Percentiles rank a stretch among this genome's conserved stretches.
phyloP scores from a whole-genome alignment of 2,888 invertebrate species.

The Diadegma fenestrale region DNA sequence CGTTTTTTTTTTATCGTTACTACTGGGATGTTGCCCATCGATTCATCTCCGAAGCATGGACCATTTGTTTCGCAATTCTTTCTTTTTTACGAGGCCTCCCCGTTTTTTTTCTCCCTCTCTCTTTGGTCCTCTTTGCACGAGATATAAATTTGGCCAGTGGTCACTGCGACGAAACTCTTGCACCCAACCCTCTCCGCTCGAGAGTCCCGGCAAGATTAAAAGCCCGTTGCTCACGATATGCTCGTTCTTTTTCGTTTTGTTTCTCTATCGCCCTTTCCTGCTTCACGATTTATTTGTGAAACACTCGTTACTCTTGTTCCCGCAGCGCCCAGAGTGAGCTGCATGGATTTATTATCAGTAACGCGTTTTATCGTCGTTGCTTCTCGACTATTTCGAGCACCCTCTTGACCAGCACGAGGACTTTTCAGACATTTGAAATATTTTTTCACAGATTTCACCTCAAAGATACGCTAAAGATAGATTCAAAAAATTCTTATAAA shows the following conservation, averaged over 20 bases:
- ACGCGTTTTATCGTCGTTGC: conserved; percentile 55
- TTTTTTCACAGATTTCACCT: background rate
- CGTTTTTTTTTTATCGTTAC: conserved; percentile 37
- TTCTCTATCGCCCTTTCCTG: background rate
- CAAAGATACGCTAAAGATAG: background rate
- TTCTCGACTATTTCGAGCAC: conserved; percentile 28
- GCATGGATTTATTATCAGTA: conserved; percentile 60
- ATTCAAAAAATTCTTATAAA: background rate
- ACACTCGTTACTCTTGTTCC: conserved; percentile 60
- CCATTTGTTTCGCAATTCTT: conserved; percentile 57
- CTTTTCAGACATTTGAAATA: conserved; percentile 17
- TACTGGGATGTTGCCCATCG: conserved; percentile 37
- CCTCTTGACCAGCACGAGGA: conserved; percentile 17
- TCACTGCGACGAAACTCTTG: conserved; percentile 58
- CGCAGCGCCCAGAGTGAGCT: conserved; percentile 57
- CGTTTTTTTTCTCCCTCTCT: conserved; percentile 8
- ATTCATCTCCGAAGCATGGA: conserved; percentile 53
- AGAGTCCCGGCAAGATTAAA: conserved; percentile 61
- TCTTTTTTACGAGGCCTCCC: background rate
- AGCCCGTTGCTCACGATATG: conserved; percentile 56
- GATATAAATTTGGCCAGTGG: conserved; percentile 60
- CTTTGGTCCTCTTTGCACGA: conserved; percentile 14
- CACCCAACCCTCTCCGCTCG: conserved; percentile 40
- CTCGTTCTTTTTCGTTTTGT: conserved; percentile 27
- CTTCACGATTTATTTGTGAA: conserved; percentile 60